phyloP scores from a whole-genome alignment of 1,140 invertebrate species.

The Drosophila willistoni region DNA sequence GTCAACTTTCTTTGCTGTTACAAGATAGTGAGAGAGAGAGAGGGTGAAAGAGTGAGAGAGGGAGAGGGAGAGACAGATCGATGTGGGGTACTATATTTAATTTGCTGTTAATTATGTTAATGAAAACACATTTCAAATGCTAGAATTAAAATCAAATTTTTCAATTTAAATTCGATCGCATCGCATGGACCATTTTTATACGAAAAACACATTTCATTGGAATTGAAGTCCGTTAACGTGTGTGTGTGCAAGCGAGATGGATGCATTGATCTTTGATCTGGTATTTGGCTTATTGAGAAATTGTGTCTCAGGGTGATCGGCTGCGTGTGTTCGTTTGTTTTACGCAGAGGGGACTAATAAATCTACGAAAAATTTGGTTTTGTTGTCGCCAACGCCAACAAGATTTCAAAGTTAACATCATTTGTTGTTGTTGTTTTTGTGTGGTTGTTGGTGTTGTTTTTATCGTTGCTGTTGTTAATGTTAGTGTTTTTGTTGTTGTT shows the following conservation, averaged over 20 bases:
- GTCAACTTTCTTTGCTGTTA: constrained; percentile 55
- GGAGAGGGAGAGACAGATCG: constrained; percentile 9
- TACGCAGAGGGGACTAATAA: constrained; percentile 32
- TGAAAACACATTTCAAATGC: constrained; percentile 80
- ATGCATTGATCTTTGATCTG: constrained; percentile 4
- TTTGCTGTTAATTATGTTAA: constrained; percentile 79
- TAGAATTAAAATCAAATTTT: constrained; percentile 81
- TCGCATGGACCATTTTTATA: constrained; percentile 80
- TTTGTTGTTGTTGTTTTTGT: constrained; percentile 12
- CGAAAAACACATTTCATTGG: constrained; percentile 81
- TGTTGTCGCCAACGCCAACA: constrained; percentile 57
- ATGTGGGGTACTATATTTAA: constrained; percentile 52
- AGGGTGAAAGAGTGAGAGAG: constrained; percentile 2
- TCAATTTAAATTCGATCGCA: constrained; percentile 82
- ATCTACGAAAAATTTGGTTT: constrained; percentile 30
- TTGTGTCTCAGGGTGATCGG: constrained; percentile 41
- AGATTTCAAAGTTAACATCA: constrained; percentile 32
- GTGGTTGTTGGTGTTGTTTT: constrained; percentile 32
- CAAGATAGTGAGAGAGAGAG: not conserved
- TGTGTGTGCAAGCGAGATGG: constrained; percentile 21
- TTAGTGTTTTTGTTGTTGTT: not conserved
- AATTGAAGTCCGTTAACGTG: constrained; percentile 38
- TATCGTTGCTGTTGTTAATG: constrained; percentile 29
- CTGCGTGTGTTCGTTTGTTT: not conserved
- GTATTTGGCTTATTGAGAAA: constrained; percentile 71